Evolutionary conservation across 2,113 vertebrate species (phyloP), one percentile per base, ranked within the genome.

Genomic region (Pontoporia blainvillei): DNA sequence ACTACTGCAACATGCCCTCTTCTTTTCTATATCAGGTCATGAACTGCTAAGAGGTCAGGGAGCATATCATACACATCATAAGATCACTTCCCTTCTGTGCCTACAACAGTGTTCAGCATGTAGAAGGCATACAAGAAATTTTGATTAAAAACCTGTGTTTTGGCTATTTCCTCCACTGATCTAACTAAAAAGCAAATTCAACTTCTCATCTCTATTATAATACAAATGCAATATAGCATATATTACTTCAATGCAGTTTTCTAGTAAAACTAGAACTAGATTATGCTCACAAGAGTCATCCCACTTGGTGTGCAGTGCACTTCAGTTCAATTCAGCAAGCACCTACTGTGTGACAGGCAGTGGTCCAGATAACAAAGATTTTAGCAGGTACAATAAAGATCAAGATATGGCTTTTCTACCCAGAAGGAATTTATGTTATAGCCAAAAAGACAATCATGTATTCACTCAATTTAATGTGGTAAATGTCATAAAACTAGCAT

Each of bases 141-240:
- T n/a, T 76, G 46, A 75, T 57, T 18, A 46, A 84, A 84, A 85
- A 85, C 18, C 41, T 59, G 2, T 39, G 15, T 49, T 12, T 75
- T 76, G 41, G 49, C 21, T n/a, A 93, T 72, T 95, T 86, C 81
- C n/a, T 93, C 73, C n/a, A 90, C n/a, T 82, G 57, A 52, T 69
- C 46, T 52, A 93, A 78, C 34, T 66, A 61, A 95, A 95, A 94
- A n/a, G 20, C 7, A 95, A 94, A 94, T 81, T 64, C 86, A 90
- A 0, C 31, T 69, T 57, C 15, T 93, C n/a, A 34, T 52, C 15
- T 73, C 75, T 78, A 90, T 66, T 85, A 91, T 34, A 96, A 59
- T 49, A 81, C 21, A 91, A 79, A 64, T 64, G 21, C 36, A 88
- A 61, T 14, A 73, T 25, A 75, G 71, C 46, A 52, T 73, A 86